These are phyloP conservation scores for Brachymystax lenok DNA, from an alignment of 2,797 vertebrate genomes.

Conservation along the genomic window DNA sequence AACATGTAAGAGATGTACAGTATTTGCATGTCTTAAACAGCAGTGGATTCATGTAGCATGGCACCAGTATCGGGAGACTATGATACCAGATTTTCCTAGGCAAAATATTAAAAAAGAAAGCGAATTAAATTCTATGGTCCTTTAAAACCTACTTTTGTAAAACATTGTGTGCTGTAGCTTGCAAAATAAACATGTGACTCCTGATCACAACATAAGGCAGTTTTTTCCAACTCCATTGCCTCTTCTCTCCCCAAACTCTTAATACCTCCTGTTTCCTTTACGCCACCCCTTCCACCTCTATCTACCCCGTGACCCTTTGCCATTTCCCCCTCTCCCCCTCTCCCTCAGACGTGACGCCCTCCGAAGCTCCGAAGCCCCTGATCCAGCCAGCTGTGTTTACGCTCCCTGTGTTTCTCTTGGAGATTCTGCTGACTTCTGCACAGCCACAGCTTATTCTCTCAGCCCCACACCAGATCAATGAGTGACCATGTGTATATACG, in stretches of 20 bases:
- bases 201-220: too few relatives aligned
- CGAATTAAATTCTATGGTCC: too few relatives aligned
- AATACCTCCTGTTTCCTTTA: neutral
- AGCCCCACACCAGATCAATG: constrained; percentile 45
- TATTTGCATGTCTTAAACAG: neutral
- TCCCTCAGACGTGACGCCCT: constrained; percentile 6
- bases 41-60: neutral
- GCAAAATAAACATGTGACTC: too few relatives aligned
- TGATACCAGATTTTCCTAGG: too few relatives aligned
- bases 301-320: neutral
- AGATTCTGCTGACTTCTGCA: constrained; percentile 71
- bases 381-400: constrained; percentile 73
- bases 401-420: constrained; percentile 52
- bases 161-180: too few relatives aligned
- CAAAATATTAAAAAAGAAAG: too few relatives aligned
- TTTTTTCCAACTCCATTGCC: constrained; percentile 18
- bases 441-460: constrained; percentile 23
- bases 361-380: constrained; percentile 27
- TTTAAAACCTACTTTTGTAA: too few relatives aligned
- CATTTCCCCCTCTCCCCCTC: neutral
- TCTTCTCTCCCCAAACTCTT: constrained; percentile 11
- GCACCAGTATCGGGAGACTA: too few relatives aligned
- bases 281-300: constrained; percentile 9
- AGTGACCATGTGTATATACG: constrained; percentile 39
- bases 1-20: neutral